Conservation (phyloP, 2,888 invertebrate genomes). For the Napeogenes inachia region DNA sequence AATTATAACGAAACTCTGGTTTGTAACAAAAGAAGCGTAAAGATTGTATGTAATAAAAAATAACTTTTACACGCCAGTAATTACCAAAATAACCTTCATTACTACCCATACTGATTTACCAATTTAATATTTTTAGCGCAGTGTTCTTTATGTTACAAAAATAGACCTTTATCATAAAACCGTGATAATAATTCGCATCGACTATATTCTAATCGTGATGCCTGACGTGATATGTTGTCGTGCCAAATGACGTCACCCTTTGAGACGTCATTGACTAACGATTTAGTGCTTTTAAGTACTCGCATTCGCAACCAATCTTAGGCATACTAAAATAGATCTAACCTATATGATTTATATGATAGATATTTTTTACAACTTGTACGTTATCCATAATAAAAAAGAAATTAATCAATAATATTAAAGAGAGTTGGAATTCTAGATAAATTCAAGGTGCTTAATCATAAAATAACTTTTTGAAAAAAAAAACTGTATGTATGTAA, state of each 20-base stretch:
- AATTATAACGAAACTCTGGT: constrained; percentile 21
- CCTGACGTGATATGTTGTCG: constrained; percentile 21
- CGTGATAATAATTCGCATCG: constrained; percentile 23
- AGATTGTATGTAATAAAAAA: constrained; percentile 5
- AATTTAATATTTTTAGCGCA: constrained; percentile 7
- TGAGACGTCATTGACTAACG: constrained; percentile 15
- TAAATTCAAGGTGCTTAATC: too few species aligned
- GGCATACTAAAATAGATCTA: too few species aligned
- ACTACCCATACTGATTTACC: constrained; percentile 1
- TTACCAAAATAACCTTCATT: background rate
- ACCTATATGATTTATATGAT: too few species aligned
- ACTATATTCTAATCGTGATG: constrained; percentile 21
- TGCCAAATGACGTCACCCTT: constrained; percentile 29
- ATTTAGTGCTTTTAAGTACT: constrained; percentile 1
- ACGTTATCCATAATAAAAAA: too few species aligned
- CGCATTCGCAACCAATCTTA: too few species aligned
- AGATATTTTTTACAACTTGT: too few species aligned
- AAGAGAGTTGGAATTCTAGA: too few species aligned
- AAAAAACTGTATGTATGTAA: too few species aligned
- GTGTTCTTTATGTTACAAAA: constrained; percentile 18
- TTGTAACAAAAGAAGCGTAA: constrained; percentile 17
- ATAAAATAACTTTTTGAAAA: too few species aligned
- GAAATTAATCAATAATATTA: too few species aligned
- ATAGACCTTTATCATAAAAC: constrained; percentile 23
- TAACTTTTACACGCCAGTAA: background rate